Percentiles rank a stretch among this genome's conserved stretches.
Evolutionary conservation across 2,113 vertebrate species (phyloP).

Genomic region (Aegithalos caudatus): DNA sequence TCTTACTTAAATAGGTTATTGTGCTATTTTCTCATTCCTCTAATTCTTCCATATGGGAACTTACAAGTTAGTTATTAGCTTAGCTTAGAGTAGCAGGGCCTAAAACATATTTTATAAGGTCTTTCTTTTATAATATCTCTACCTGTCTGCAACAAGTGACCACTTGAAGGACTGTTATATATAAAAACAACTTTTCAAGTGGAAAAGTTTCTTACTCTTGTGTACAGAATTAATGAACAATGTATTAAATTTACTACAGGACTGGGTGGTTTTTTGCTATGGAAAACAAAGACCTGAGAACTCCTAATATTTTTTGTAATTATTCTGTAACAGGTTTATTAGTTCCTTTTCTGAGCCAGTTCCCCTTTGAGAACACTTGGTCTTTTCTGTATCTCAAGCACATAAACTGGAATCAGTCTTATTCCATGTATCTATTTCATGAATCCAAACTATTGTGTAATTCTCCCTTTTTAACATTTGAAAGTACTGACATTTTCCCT

Average conservation of each 20-base stretch:
- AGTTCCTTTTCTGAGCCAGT: not conserved
- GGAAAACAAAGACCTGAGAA: not conserved
- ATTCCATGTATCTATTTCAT: not conserved
- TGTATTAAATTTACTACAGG: not conserved
- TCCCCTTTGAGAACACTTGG: not conserved
- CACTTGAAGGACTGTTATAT: not conserved
- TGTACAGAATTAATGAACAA: not conserved
- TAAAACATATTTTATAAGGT: not conserved
- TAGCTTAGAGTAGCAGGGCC: not conserved
- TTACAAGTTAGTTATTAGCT: not conserved
- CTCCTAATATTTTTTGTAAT: not conserved
- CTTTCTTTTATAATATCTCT: not conserved
- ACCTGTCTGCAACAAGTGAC: not conserved
- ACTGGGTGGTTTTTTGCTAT: not conserved
- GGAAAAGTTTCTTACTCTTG: not conserved
- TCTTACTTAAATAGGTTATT: not conserved
- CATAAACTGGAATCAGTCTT: not conserved
- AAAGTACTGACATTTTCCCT: not conserved
- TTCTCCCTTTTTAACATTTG: not conserved
- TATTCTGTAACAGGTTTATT: not conserved
- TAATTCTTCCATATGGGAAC: not conserved
- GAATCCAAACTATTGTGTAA: not conserved
- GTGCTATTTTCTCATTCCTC: not conserved
- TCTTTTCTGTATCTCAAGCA: not conserved
- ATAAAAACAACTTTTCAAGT: not conserved